Conservation (phyloP, 2,888 invertebrate genomes). For the Choristoneura rosaceana region DNA sequence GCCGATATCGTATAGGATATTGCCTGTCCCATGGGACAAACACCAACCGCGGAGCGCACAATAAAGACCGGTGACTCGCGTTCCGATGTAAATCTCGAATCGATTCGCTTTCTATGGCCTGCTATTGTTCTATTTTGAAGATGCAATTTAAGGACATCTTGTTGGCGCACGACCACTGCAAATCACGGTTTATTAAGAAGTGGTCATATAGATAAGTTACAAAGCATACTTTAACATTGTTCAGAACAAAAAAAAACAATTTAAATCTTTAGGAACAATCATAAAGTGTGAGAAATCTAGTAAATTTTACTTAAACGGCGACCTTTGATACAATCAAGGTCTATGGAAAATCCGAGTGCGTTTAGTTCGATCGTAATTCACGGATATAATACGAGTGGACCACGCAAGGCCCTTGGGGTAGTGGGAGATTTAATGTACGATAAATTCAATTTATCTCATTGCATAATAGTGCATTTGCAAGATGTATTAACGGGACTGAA, state of each 20-base stretch:
- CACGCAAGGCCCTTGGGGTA: conserved; percentile 60
- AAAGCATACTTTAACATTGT: background rate
- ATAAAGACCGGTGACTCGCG: conserved; percentile 64
- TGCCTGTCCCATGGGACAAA: conserved; percentile 58
- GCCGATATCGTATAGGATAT: conserved; percentile 66
- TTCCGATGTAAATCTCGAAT: conserved; percentile 67
- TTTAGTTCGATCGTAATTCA: conserved; percentile 56
- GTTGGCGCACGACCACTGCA: conserved; percentile 54
- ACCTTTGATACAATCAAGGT: conserved; percentile 45
- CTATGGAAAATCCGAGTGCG: conserved; percentile 54
- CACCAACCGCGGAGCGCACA: conserved; percentile 60
- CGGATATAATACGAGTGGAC: conserved; percentile 59
- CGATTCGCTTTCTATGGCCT: conserved; percentile 66
- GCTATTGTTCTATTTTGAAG: conserved; percentile 68
- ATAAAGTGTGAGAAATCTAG: background rate
- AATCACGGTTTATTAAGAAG: conserved; percentile 47
- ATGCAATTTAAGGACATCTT: conserved; percentile 67
- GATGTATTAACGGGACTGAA: conserved; percentile 21
- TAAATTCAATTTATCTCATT: conserved; percentile 73
- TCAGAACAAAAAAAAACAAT: background rate
- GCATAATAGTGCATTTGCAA: conserved; percentile 56
- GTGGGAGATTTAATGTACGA: conserved; percentile 66
- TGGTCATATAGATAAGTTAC: background rate
- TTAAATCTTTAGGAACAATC: background rate
- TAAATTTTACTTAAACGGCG: background rate